Conservation (phyloP, 2,113 vertebrate species). For the Ariopsis seemanni region DNA sequence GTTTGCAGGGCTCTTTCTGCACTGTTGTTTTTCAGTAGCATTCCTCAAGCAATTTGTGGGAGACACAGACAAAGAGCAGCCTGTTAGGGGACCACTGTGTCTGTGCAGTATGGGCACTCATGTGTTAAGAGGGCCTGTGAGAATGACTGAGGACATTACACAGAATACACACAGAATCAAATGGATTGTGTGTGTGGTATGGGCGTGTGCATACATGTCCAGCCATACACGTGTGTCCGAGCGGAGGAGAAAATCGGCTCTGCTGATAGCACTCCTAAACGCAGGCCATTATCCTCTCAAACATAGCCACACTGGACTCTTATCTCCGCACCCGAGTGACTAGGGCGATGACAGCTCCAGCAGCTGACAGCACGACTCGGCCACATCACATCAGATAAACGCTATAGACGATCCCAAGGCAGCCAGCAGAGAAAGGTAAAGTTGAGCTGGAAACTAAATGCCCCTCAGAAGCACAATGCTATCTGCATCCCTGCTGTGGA, state of each 20-base stretch:
- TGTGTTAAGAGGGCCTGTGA: constrained; percentile 48
- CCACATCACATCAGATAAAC: constrained; percentile 43
- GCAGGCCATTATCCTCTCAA: constrained; percentile 45
- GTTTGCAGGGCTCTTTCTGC: constrained; percentile 56
- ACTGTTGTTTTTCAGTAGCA: constrained; percentile 55
- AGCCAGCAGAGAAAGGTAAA: constrained; percentile 50
- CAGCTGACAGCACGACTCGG: constrained; percentile 46
- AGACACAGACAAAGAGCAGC: constrained; percentile 78
- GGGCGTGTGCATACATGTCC: constrained; percentile 6
- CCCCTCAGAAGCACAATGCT: constrained; percentile 49
- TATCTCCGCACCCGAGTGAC: constrained; percentile 45
- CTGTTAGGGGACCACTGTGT: constrained; percentile 79
- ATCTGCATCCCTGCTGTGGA: constrained; percentile 43
- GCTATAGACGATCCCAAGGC: constrained; percentile 14
- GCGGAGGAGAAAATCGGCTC: constrained; percentile 29
- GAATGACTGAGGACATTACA: constrained; percentile 30
- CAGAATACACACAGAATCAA: constrained; percentile 13
- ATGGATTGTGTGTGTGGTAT: constrained; percentile 3
- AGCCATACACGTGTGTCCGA: constrained; percentile 17
- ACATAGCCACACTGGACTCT: constrained; percentile 31
- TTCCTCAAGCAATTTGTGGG: constrained; percentile 75
- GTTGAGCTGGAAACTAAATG: constrained; percentile 64
- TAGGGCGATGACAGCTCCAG: constrained; percentile 37
- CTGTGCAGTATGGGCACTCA: constrained; percentile 72
- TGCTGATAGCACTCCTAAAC: constrained; percentile 48